Percentiles rank a stretch among this genome's conserved stretches.
phyloP scores from a whole-genome alignment of 1,140 invertebrate genomes.

The Atta cephalotes region DNA sequence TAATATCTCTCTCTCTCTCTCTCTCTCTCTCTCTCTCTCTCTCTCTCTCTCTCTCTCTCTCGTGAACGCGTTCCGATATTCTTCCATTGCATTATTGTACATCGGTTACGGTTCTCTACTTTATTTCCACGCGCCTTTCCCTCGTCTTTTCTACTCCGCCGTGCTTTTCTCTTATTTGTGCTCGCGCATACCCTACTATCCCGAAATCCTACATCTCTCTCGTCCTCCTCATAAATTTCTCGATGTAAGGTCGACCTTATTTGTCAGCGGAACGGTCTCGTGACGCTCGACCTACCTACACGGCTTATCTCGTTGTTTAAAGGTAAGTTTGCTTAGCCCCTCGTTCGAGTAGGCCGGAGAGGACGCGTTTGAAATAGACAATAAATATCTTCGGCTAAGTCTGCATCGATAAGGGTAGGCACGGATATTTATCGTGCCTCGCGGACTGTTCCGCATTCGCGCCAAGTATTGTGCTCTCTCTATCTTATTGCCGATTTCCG shows the following conservation, averaged over 20 bases:
- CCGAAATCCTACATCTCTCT: background rate
- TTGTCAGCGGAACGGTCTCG: slow-evolving; percentile 37
- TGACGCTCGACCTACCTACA: slow-evolving; percentile 47
- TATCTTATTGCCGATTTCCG: slow-evolving; percentile 51
- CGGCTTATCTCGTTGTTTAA: slow-evolving; percentile 44
- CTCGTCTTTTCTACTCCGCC: background rate
- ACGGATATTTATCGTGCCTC: slow-evolving; percentile 29
- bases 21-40: background rate
- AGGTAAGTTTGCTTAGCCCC: slow-evolving; percentile 42
- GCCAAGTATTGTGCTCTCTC: slow-evolving; percentile 10
- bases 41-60: too few relatives aligned
- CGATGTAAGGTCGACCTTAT: slow-evolving; percentile 47
- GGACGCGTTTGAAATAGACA: slow-evolving; percentile 40
- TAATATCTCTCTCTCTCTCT: too few relatives aligned
- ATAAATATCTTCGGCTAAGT: slow-evolving; percentile 51
- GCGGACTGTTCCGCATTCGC: background rate
- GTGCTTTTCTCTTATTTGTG: slow-evolving; percentile 18
- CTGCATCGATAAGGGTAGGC: slow-evolving; percentile 40
- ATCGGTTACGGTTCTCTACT: slow-evolving; percentile 43
- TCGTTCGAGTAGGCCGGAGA: slow-evolving; percentile 32
- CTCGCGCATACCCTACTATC: background rate
- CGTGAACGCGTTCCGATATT: slow-evolving; percentile 23
- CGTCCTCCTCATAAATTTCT: slow-evolving; percentile 35
- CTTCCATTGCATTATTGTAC: background rate
- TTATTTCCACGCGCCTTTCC: slow-evolving; percentile 1